Conservation (phyloP, 2,888 invertebrate genomes). For the Pyrrhosoma nymphula region DNA sequence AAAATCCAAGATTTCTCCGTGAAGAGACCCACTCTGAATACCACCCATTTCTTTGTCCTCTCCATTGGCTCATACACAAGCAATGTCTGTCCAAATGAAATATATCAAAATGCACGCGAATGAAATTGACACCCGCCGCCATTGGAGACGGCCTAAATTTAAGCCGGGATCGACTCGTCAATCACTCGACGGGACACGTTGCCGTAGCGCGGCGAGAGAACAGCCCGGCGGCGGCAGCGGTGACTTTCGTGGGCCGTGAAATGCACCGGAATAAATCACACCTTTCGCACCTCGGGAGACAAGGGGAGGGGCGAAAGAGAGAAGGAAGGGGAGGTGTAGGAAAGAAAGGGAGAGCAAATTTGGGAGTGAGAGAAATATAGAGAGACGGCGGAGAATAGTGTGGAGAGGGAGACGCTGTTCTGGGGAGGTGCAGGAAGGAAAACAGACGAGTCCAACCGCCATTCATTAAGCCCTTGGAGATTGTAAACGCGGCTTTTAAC, state of each 20-base stretch:
- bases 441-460: conserved; percentile 71
- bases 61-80: not conserved
- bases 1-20: no score
- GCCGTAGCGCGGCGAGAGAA: not conserved
- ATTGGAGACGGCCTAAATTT: not conserved
- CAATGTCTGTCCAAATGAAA: not conserved
- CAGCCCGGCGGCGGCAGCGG: not conserved
- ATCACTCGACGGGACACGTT: not conserved
- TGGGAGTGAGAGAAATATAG: conserved; percentile 68
- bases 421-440: conserved; percentile 71
- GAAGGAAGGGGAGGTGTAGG: no score
- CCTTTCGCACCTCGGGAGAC: conserved; percentile 68
- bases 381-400: conserved; percentile 68
- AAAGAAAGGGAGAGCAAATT: conserved; percentile 68
- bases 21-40: not conserved
- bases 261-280: conserved; percentile 40
- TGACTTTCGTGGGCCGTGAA: not conserved
- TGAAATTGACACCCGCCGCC: not conserved
- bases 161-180: not conserved
- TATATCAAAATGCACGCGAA: not conserved
- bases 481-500: conserved; percentile 75
- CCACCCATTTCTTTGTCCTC: not conserved
- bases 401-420: conserved; percentile 27
- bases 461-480: conserved; percentile 72
- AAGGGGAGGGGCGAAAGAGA: conserved; percentile 51